Evolutionary conservation across 1,140 invertebrate genomes (phyloP).

Genomic region (Lepidurus packardi): DNA sequence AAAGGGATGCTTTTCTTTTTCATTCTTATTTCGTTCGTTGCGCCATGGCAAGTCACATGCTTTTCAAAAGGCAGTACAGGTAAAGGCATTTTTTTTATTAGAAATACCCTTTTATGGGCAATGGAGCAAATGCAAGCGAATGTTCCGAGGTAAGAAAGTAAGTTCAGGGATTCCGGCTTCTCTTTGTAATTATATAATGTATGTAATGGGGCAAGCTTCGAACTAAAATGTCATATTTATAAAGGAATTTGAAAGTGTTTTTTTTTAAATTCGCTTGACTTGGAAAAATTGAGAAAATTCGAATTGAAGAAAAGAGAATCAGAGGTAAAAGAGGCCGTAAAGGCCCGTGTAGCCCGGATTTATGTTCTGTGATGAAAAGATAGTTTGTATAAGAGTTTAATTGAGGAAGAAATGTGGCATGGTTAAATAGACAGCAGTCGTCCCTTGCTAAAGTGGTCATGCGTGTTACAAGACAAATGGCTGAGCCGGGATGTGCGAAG

Average conservation of each 20-base stretch:
- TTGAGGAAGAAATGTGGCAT: conserved; percentile 3
- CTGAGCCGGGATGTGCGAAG: conserved; percentile 1
- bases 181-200: background rate
- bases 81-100: background rate
- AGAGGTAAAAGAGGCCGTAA: no score
- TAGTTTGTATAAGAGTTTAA: conserved; percentile 9
- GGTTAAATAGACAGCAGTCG: conserved; percentile 10
- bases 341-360: background rate
- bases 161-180: background rate
- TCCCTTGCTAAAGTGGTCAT: background rate
- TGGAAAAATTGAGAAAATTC: no score
- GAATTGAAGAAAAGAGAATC: no score
- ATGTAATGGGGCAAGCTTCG: background rate
- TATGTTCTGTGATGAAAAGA: conserved; percentile 14
- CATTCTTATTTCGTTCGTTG: background rate
- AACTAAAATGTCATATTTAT: background rate
- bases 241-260: background rate
- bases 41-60: background rate
- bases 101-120: background rate
- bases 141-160: background rate
- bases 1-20: background rate
- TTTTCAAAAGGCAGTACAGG: background rate
- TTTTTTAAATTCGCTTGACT: no score
- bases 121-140: background rate
- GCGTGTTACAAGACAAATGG: conserved; percentile 21